Evolutionary conservation across 2,797 vertebrate genomes (phyloP).

Genomic region (Scyliorhinus canicula): DNA sequence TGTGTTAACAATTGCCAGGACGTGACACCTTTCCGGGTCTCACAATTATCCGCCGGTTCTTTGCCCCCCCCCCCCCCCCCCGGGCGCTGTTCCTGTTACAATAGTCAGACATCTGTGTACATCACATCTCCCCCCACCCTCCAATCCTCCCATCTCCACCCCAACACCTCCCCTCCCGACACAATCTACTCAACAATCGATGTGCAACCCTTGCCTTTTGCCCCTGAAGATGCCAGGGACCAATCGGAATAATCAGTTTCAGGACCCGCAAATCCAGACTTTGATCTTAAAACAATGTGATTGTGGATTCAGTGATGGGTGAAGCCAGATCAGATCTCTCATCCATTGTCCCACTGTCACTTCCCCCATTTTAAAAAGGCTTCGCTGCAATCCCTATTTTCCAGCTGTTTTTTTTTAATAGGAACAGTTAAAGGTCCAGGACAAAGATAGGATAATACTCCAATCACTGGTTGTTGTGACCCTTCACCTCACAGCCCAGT

Average conservation of each 20-base stretch:
- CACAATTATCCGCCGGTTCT: neutral
- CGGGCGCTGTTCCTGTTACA: neutral
- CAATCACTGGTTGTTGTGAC: neutral
- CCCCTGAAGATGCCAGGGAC: neutral
- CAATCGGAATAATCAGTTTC: neutral
- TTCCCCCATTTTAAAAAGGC: neutral
- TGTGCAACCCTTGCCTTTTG: neutral
- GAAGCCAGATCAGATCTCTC: neutral
- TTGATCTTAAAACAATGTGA: neutral
- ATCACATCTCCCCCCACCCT: neutral
- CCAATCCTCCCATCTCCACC: neutral
- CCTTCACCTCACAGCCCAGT: neutral
- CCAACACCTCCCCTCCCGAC: neutral
- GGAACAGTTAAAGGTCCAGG: neutral
- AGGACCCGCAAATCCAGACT: neutral
- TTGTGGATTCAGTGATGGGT: neutral
- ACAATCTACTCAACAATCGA: neutral
- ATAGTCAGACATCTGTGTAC: neutral
- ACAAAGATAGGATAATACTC: neutral
- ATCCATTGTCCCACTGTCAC: neutral
- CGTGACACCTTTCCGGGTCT: slow-evolving; percentile 18
- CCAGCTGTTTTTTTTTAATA: neutral
- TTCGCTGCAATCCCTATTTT: neutral
- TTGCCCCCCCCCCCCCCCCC: neutral
- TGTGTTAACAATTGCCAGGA: neutral